Conservation (phyloP, 2,113 vertebrate genomes). For the Rhabdornis inornatus region DNA sequence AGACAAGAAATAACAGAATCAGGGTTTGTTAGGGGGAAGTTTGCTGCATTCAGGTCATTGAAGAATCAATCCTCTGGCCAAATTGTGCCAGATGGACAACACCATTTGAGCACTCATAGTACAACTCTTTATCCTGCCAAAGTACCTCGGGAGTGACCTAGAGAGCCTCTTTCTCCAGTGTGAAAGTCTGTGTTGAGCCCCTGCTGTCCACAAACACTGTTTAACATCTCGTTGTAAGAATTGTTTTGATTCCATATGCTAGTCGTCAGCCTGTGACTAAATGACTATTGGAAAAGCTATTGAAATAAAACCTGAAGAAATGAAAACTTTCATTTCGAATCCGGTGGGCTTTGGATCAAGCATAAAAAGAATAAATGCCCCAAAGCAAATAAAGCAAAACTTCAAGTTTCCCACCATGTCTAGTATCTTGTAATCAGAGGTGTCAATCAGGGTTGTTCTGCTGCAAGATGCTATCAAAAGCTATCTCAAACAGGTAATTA, state of each 20-base stretch:
- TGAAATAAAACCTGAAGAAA: neutral
- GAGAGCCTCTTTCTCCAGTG: neutral
- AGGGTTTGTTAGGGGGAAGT: neutral
- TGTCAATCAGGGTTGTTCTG: neutral
- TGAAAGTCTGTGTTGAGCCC: neutral
- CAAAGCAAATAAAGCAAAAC: neutral
- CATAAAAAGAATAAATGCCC: neutral
- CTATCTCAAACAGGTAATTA: neutral
- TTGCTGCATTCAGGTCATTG: neutral
- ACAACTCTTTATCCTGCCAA: neutral
- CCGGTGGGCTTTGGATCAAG: neutral
- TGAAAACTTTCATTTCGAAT: neutral
- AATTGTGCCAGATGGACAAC: neutral
- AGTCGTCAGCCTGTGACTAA: constrained; percentile 10
- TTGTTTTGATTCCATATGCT: neutral
- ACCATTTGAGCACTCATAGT: neutral
- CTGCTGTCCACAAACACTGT: neutral
- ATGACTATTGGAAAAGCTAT: neutral
- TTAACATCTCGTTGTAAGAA: neutral
- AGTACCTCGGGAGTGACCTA: neutral
- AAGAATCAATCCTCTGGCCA: neutral
- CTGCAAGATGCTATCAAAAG: neutral
- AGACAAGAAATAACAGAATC: neutral
- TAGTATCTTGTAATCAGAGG: neutral
- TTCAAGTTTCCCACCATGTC: neutral